Conservation (phyloP, 2,888 invertebrate species). For the Cephus pygmeus region DNA sequence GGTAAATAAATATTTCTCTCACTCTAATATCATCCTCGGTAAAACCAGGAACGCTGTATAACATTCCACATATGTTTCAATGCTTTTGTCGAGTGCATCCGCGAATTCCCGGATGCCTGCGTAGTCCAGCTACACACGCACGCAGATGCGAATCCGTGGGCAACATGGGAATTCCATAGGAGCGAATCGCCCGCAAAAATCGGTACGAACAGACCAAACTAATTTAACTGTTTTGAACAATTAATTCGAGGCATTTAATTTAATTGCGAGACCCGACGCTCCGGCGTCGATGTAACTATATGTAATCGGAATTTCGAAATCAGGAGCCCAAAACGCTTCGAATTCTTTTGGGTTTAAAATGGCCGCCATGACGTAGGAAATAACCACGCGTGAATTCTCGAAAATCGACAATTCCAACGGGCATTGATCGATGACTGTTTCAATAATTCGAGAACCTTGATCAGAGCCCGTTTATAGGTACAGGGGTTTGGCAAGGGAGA, state of each 20-base stretch:
- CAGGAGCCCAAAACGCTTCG: background rate
- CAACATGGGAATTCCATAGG: conserved; percentile 16
- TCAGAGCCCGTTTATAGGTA: too few relatives aligned
- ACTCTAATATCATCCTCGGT: too few relatives aligned
- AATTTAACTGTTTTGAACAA: conserved; percentile 62
- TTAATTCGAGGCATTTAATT: conserved; percentile 63
- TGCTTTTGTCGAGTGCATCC: conserved; percentile 12
- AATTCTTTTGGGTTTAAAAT: background rate
- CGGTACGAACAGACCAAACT: conserved; percentile 53
- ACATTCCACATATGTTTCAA: conserved; percentile 29
- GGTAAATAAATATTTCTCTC: background rate
- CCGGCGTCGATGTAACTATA: background rate
- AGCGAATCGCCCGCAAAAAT: conserved; percentile 49
- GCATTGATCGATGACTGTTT: too few relatives aligned
- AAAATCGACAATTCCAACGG: too few relatives aligned
- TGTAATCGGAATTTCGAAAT: too few relatives aligned
- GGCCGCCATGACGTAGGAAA: too few relatives aligned
- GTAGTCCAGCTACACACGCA: background rate
- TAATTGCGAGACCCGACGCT: conserved; percentile 42
- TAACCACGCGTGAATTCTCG: too few relatives aligned
- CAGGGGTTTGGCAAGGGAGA: too few relatives aligned
- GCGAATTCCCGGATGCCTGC: conserved; percentile 18
- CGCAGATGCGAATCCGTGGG: too few relatives aligned
- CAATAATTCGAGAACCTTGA: too few relatives aligned
- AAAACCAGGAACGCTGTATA: conserved; percentile 1